Conservation (phyloP, 2,113 vertebrate species). For the Osmerus eperlanus region DNA sequence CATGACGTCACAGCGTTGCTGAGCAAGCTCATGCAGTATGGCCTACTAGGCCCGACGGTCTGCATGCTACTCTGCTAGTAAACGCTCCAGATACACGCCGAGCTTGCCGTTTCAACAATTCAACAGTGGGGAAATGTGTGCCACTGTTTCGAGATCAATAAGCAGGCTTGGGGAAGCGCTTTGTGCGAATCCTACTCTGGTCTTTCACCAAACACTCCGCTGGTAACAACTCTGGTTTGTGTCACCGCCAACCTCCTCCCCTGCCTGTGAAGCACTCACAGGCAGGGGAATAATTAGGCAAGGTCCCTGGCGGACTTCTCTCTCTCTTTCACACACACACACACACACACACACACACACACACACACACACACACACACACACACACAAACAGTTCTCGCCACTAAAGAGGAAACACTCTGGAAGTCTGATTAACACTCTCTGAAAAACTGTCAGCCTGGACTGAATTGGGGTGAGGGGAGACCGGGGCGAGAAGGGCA, state of each 20-base stretch:
- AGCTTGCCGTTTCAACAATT: too few species aligned
- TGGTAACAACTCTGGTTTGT: constrained; percentile 16
- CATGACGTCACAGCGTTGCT: neutral
- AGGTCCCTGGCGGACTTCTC: too few species aligned
- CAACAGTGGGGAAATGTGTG: too few species aligned
- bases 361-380: too few species aligned
- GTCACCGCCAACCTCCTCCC: constrained; percentile 16
- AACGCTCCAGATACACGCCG: too few species aligned
- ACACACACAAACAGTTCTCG: neutral
- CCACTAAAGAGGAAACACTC: constrained; percentile 14
- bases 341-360: constrained; percentile 7
- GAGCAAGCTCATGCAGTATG: too few species aligned
- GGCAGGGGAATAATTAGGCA: too few species aligned
- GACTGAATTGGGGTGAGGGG: constrained; percentile 12
- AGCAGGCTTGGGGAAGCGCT: too few species aligned
- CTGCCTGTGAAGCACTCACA: neutral
- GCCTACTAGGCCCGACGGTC: too few species aligned
- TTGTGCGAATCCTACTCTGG: neutral
- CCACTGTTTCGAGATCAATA: too few species aligned
- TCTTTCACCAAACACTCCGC: constrained; percentile 8
- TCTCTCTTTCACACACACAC: neutral
- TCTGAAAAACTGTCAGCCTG: neutral
- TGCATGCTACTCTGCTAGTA: too few species aligned
- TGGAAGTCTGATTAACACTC: constrained; percentile 12
- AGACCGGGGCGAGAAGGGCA: constrained; percentile 11